Evolutionary conservation across 1,140 invertebrate species (phyloP).

Genomic region (Lepidurus apus): DNA sequence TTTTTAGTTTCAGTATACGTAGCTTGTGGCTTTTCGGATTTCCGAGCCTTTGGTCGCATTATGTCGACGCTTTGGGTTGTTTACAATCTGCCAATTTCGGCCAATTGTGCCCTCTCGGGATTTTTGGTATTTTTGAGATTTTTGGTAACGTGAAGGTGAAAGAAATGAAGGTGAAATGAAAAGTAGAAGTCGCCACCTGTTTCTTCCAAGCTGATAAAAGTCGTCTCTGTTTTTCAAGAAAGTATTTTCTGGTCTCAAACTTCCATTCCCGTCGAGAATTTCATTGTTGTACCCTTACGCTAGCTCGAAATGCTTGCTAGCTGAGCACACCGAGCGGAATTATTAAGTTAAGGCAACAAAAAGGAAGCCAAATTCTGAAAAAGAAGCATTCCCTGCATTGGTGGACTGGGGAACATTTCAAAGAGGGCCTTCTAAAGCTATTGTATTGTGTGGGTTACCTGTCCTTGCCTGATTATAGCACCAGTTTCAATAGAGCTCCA

Average conservation of each 20-base stretch:
- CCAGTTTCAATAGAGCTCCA: constrained; percentile 21
- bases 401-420: background rate
- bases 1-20: too few species aligned
- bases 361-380: background rate
- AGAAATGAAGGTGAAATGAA: too few species aligned
- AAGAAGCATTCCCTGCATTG: background rate
- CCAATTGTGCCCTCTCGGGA: too few species aligned
- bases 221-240: too few species aligned
- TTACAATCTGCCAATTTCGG: too few species aligned
- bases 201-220: too few species aligned
- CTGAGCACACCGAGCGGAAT: background rate
- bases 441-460: constrained; percentile 9
- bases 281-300: background rate
- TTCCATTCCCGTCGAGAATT: background rate
- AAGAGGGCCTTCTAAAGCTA: background rate
- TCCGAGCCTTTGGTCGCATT: too few species aligned
- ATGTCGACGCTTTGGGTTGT: too few species aligned
- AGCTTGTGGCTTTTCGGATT: too few species aligned
- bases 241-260: background rate
- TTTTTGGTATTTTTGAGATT: too few species aligned
- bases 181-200: too few species aligned
- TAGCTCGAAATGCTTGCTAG: background rate
- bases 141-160: too few species aligned
- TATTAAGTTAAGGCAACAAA: constrained; percentile 2
- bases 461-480: constrained; percentile 21